phyloP scores from a whole-genome alignment of 2,797 vertebrate species.

The Megalops cyprinoides region DNA sequence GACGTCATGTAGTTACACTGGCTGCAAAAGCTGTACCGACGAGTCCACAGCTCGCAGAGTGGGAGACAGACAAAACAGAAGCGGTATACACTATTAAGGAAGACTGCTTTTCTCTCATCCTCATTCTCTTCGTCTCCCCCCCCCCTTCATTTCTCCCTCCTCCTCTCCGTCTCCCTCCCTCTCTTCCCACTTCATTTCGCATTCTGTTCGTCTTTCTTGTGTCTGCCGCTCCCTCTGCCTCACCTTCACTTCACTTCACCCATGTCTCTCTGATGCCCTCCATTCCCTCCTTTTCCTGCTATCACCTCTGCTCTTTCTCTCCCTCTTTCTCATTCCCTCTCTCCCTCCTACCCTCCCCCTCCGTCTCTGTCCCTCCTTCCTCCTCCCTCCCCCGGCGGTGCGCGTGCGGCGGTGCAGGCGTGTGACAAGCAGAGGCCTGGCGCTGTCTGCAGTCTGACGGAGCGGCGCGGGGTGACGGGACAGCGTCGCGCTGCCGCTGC shows the following conservation, averaged over 20 bases:
- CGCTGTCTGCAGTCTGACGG: constrained; percentile 4
- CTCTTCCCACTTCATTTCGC: background rate
- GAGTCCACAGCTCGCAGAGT: background rate
- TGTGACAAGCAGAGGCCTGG: constrained; percentile 11
- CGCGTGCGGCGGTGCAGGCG: constrained; percentile 35
- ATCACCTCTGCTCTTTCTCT: background rate
- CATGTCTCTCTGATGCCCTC: background rate
- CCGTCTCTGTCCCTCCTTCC: constrained; percentile 55
- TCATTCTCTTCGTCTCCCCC: background rate
- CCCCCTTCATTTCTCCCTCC: background rate
- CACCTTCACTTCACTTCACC: background rate
- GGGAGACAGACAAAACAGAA: background rate
- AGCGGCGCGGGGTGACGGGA: constrained; percentile 16
- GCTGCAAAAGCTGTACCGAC: constrained; percentile 17
- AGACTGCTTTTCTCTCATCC: background rate
- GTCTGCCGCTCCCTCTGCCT: background rate
- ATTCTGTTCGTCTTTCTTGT: constrained; percentile 3
- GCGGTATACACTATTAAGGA: background rate
- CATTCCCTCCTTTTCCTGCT: constrained; percentile 1
- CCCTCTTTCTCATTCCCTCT: background rate
- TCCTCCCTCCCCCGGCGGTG: background rate
- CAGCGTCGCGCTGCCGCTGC: background rate
- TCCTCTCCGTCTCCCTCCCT: background rate
- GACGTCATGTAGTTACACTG: constrained; percentile 17
- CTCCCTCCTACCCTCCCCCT: constrained; percentile 37